Base-by-base conservation (phyloP, 2,113 vertebrate genomes). In the Phalacrocorax brasilianus region DNA sequence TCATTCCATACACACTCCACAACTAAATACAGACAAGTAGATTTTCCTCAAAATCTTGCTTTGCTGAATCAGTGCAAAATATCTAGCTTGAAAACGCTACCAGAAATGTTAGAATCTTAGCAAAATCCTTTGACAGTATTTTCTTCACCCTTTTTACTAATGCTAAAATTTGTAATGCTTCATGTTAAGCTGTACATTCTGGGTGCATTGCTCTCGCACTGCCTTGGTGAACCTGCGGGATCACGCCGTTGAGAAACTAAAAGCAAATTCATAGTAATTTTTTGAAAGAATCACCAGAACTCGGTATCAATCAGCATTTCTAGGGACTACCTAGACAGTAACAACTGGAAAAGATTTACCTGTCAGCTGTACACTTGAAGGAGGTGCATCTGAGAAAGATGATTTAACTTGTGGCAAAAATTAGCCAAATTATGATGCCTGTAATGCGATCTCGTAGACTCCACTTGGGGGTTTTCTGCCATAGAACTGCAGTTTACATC, bases 301-400 rank as follows among this genome's bases (percentile, higher is more conserved):
- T 68, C 58, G 88, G 42, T 20, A 84, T 93, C 82, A 74, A 9
- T 87, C 95, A 89, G 80, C 89, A 89, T 96, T 95, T 95, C 92
- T 96, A 95, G 93, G 92, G 86, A 95, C 91, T 83, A 68, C 7
- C 3, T 91, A 23, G 91, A 95, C 94, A 96, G 32, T 73, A 80
- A 95, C 86, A 94, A 94, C 77, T 94, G 78, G 82, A 95, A 95
- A 93, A 90, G 85, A 93, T 92, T 97, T 97, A 91, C 91, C 86
- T 96, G 75, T 92, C 91, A 94, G 72, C 92, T 95, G 11, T 93
- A 84, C 93, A 93, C 74, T 91, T 96, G 91, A 95, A 95, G 59
- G 95, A 94, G 89, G 42, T 73, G n/a, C 72, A 91, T 94, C 85
- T 89, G 90, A 95, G 66, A 94, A 94, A 95, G 85, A 71, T 35